These are phyloP conservation scores for Numenius phaeopus DNA, from an alignment of 2,797 vertebrate genomes.

Conservation along the genomic window DNA sequence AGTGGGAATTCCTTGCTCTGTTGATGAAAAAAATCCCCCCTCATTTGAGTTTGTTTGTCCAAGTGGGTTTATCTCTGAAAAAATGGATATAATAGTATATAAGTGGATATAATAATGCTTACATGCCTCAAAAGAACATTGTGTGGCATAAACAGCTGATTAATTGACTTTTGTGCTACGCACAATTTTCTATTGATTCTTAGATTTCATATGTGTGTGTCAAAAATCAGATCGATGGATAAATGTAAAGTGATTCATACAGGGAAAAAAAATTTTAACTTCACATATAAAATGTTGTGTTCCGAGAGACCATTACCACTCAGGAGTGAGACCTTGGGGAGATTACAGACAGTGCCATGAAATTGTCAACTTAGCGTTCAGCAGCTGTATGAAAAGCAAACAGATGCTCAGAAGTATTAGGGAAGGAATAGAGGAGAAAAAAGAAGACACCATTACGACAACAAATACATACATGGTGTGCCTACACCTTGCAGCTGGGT, in stretches of 20 bases:
- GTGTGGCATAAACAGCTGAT: background rate
- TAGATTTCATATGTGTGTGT: background rate
- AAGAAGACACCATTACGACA: background rate
- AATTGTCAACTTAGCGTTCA: background rate
- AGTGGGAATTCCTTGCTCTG: background rate
- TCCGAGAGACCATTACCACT: background rate
- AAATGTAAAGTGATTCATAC: background rate
- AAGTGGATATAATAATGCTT: background rate
- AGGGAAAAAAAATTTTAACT: background rate
- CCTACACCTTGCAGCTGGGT: background rate
- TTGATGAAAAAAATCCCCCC: background rate
- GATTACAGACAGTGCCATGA: background rate
- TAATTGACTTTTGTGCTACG: background rate
- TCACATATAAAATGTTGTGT: background rate
- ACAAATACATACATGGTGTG: background rate
- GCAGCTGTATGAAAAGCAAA: background rate
- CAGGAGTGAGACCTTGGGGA: background rate
- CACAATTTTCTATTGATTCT: background rate
- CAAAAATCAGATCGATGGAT: background rate
- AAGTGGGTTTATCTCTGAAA: background rate
- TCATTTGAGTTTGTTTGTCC: background rate
- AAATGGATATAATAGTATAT: background rate
- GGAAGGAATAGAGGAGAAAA: background rate
- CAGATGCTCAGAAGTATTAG: background rate
- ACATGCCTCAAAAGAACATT: background rate